These are phyloP conservation scores for Mixornis gularis DNA, from an alignment of 2,113 vertebrate genomes.

Conservation along the genomic window DNA sequence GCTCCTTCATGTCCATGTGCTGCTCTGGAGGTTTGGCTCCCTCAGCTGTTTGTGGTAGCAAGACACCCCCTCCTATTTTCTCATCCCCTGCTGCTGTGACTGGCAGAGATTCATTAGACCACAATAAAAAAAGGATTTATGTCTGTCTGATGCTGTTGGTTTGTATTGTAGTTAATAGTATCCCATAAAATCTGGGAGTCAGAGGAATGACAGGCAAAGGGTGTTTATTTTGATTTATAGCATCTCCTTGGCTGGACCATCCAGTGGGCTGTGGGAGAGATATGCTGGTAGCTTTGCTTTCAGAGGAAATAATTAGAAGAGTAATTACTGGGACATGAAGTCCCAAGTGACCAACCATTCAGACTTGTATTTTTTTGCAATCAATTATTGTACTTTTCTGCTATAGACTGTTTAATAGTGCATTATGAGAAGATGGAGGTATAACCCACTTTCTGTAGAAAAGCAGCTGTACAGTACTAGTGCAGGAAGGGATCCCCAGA, in stretches of 20 bases:
- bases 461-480: neutral
- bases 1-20: fast-evolving
- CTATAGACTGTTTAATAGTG: neutral
- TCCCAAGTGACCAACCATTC: neutral
- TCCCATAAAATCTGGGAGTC: neutral
- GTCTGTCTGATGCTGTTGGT: neutral
- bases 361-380: neutral
- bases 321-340: neutral
- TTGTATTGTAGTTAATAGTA: neutral
- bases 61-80: neutral
- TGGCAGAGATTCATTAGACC: neutral
- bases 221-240: neutral
- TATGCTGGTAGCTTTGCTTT: neutral
- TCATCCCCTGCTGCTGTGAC: neutral
- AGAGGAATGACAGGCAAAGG: neutral
- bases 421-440: neutral
- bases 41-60: neutral
- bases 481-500: neutral
- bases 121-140: neutral
- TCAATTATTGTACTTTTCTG: neutral
- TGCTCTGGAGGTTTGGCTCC: neutral
- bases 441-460: neutral
- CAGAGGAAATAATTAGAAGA: neutral
- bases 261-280: neutral
- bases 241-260: neutral